phyloP scores from a whole-genome alignment of 1,140 invertebrate genomes.

The Drosophila aff. region DNA sequence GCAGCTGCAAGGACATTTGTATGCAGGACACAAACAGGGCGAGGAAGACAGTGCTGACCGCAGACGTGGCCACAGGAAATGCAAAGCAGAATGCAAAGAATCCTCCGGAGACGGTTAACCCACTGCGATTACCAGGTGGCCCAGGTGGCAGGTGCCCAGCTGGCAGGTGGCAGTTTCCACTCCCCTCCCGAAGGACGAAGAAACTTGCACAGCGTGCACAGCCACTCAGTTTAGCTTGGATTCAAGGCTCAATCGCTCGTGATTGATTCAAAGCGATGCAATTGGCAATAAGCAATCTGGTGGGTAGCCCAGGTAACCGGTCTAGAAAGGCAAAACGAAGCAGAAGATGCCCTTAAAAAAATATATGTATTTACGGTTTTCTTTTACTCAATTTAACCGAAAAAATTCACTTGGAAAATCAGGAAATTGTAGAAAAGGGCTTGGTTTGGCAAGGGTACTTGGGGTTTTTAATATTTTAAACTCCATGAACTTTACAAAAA shows the following conservation, averaged over 20 bases:
- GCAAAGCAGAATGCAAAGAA: slow-evolving; percentile 62
- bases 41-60: slow-evolving; percentile 33
- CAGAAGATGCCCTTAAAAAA: neutral
- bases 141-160: neutral
- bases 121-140: slow-evolving; percentile 15
- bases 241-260: slow-evolving; percentile 36
- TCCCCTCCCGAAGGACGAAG: neutral
- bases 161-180: neutral
- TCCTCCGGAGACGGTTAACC: slow-evolving; percentile 29
- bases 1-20: slow-evolving; percentile 42
- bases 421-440: neutral
- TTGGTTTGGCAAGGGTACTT: neutral
- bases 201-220: neutral
- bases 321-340: neutral
- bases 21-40: slow-evolving; percentile 47
- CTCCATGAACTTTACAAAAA: neutral
- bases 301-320: neutral
- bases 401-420: neutral
- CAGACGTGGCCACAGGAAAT: slow-evolving; percentile 61
- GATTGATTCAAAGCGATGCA: slow-evolving; percentile 43
- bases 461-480: neutral
- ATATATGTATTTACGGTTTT: neutral
- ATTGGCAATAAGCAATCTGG: slow-evolving; percentile 33
- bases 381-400: neutral
- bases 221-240: slow-evolving; percentile 8